Base-by-base conservation (phyloP, 2,797 vertebrate species). In the Anguilla anguilla region DNA sequence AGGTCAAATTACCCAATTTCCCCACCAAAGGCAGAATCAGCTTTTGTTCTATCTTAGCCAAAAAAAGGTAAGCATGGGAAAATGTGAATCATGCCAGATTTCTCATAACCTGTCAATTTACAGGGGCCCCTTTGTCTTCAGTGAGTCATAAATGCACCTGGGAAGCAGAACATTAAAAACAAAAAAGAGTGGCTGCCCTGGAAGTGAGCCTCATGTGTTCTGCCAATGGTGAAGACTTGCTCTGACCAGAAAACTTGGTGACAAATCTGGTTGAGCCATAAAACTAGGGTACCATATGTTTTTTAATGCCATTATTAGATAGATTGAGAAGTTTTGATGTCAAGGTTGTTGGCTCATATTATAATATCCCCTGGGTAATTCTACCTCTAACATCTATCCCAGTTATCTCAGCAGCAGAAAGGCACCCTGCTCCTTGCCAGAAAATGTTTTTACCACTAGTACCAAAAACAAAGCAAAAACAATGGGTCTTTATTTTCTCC, bases 401-500 rank as follows among this genome's bases (percentile, higher is more conserved):
- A 31, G 17, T 31, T 11, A n/a, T 72, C 82, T 85, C 28, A 46
- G 86, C 87, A 86, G 49, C 85, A 19, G 86, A 90, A 79, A 57
- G 81, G 35, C 35, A 28, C 83, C 90, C 61, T 49, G 39, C 22
- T 84, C 74, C 53, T 31, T 74, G 89, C 89, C 89, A 90, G 88
- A 89, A 85, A 90, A 92, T 88, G 86, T 92, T 91, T 89, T 92
- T 93, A 88, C 90, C 91, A 91, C 92, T 93, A 93, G 90, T 90
- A 92, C 89, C 87, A 90, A 90, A 92, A 92, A 92, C 91, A 92
- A 91, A 91, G 90, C 89, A 91, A 92, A 92, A 93, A 93, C 91
- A 92, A 91, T 91, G 86, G 88, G 83, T 43, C 90, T 88, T 92
- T 89, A 86, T 82, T 67, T 90, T 87, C 51, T 51, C 90, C 85